Conservation (phyloP, 2,888 invertebrate genomes). For the Rhagophthalmus giganteus region DNA sequence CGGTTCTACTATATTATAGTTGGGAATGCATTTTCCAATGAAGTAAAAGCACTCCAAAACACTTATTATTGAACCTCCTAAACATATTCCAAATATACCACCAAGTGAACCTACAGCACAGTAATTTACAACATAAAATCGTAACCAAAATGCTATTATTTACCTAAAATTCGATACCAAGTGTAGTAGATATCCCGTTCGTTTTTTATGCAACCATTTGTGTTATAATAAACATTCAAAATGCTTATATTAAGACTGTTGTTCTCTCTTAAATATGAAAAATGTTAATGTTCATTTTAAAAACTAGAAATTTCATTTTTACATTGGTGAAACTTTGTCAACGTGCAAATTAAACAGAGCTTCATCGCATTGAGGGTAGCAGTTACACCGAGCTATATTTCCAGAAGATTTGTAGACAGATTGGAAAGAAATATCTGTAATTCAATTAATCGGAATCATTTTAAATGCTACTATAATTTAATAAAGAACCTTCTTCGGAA, state of each 20-base stretch:
- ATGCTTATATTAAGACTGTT: too few species aligned
- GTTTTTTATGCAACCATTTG: conserved; percentile 18
- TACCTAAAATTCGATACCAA: conserved; percentile 36
- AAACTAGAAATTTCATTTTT: too few species aligned
- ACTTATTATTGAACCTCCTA: conserved; percentile 66
- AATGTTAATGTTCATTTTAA: too few species aligned
- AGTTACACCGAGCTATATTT: conserved; percentile 16
- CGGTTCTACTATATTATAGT: too few species aligned
- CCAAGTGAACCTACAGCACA: conserved; percentile 66
- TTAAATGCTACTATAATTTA: too few species aligned
- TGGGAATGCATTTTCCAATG: too few species aligned
- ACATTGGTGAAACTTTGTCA: conserved; percentile 20
- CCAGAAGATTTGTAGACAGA: too few species aligned
- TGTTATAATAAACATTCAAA: conserved; percentile 26
- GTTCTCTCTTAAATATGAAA: too few species aligned
- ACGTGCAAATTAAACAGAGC: conserved; percentile 22
- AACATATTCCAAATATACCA: conserved; percentile 64
- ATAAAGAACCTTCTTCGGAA: too few species aligned
- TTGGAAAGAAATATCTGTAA: too few species aligned
- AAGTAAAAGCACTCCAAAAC: conserved; percentile 61
- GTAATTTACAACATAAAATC: conserved; percentile 11
- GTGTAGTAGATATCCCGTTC: conserved; percentile 28
- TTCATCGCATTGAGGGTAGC: conserved; percentile 32
- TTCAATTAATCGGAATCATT: too few species aligned
- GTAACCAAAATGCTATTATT: not conserved